phyloP scores from a whole-genome alignment of 2,888 invertebrate genomes.

The Folsomia manolachei region DNA sequence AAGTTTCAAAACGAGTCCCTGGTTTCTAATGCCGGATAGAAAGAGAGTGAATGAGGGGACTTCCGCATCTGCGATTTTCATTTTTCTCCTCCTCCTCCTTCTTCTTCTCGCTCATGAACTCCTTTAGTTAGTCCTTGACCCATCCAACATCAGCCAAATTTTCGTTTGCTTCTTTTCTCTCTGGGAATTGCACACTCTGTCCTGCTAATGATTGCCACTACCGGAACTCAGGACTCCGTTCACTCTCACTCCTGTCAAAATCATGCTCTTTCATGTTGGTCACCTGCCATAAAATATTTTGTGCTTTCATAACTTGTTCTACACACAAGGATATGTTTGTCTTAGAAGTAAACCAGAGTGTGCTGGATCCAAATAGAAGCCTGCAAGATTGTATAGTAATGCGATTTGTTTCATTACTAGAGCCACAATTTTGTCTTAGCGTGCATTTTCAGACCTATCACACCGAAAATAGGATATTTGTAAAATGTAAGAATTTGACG shows the following conservation, averaged over 20 bases:
- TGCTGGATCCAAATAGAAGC: no score
- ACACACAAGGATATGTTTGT: no score
- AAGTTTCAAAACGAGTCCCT: not conserved
- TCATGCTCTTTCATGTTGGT: not conserved
- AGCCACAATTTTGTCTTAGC: no score
- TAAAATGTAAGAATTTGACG: no score
- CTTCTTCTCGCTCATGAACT: not conserved
- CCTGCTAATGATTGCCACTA: not conserved
- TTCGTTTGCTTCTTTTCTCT: not conserved
- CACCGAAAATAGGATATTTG: no score
- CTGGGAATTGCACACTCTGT: not conserved
- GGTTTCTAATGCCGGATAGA: not conserved
- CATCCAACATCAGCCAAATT: slow-evolving; percentile 15
- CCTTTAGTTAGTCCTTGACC: slow-evolving; percentile 50
- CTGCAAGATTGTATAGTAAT: no score
- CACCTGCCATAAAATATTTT: not conserved
- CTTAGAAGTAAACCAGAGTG: no score
- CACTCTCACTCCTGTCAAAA: not conserved
- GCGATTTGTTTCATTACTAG: no score
- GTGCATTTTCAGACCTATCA: no score
- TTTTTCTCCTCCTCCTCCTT: no score
- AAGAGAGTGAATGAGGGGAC: not conserved
- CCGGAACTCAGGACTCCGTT: not conserved
- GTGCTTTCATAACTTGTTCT: not conserved
- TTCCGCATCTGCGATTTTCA: slow-evolving; percentile 7